phyloP scores from a whole-genome alignment of 2,113 vertebrate genomes.

The Heterochromis multidens region DNA sequence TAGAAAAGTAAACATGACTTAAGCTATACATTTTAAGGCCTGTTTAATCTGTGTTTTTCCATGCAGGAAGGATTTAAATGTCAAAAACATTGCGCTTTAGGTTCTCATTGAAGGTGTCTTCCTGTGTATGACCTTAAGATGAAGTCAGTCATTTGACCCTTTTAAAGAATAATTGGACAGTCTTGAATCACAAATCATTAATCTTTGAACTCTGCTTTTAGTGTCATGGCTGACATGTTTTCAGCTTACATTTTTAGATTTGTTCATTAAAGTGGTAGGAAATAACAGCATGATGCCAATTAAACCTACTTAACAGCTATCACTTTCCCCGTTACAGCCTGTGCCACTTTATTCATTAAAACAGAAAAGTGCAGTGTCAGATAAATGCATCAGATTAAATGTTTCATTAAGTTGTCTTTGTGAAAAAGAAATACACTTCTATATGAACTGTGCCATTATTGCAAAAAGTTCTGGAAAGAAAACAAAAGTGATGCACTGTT shows the following conservation, averaged over 20 bases:
- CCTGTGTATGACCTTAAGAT: constrained; percentile 35
- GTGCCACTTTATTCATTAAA: constrained; percentile 16
- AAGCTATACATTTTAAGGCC: not conserved
- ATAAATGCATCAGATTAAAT: not conserved
- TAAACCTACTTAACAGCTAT: constrained; percentile 19
- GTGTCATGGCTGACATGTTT: constrained; percentile 36
- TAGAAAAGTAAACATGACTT: not conserved
- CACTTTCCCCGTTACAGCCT: not conserved
- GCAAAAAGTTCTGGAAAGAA: not conserved
- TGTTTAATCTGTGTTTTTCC: not conserved
- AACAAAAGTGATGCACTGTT: not conserved
- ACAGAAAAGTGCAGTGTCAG: not conserved
- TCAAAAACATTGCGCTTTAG: not conserved
- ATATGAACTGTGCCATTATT: not conserved
- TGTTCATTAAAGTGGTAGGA: constrained; percentile 49
- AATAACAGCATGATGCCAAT: constrained; percentile 61
- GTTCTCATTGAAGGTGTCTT: not conserved
- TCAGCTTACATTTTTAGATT: constrained; percentile 41
- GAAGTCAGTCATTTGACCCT: constrained; percentile 6
- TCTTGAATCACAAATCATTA: constrained; percentile 35
- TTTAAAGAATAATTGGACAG: constrained; percentile 60
- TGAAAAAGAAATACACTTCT: not conserved
- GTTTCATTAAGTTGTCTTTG: not conserved
- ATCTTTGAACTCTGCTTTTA: constrained; percentile 65
- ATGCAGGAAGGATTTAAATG: constrained; percentile 5